Evolutionary conservation across 2,113 vertebrate species (phyloP).

Genomic region (Xenopus laevis): DNA sequence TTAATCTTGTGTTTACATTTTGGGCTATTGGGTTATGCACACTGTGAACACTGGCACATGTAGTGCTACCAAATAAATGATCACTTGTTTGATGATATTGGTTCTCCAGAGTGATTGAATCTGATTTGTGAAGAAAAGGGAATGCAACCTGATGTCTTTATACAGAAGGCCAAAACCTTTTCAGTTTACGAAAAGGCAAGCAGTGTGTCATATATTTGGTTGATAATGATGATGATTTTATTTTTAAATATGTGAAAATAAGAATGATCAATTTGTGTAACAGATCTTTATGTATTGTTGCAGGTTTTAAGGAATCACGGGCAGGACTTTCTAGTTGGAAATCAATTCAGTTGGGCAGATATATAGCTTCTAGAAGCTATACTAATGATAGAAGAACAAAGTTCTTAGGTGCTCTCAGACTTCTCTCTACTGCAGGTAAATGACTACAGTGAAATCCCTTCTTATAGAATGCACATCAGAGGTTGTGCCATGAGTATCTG

Average conservation of each 20-base stretch:
- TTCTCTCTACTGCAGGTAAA: constrained; percentile 73
- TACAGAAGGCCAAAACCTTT: constrained; percentile 67
- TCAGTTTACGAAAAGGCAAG: constrained; percentile 85
- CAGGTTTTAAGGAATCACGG: constrained; percentile 64
- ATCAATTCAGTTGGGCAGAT: constrained; percentile 73
- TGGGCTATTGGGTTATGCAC: too few species aligned
- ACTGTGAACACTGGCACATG: too few species aligned
- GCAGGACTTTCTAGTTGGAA: constrained; percentile 72
- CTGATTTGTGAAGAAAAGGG: too few species aligned
- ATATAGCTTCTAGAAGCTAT: constrained; percentile 72
- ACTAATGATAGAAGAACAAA: constrained; percentile 73
- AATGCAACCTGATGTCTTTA: constrained; percentile 59
- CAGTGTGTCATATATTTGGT: not conserved
- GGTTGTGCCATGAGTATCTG: too few species aligned
- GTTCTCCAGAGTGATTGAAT: too few species aligned
- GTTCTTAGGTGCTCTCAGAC: constrained; percentile 58
- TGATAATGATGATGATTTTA: too few species aligned
- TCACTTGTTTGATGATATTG: too few species aligned
- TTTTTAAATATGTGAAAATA: too few species aligned
- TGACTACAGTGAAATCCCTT: not conserved
- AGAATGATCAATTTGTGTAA: too few species aligned
- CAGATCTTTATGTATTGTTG: fast-evolving
- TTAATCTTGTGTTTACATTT: too few species aligned
- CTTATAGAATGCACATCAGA: too few species aligned
- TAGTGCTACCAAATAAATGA: too few species aligned